Base-by-base conservation (phyloP, 2,113 vertebrate species). In the Alethe diademata region DNA sequence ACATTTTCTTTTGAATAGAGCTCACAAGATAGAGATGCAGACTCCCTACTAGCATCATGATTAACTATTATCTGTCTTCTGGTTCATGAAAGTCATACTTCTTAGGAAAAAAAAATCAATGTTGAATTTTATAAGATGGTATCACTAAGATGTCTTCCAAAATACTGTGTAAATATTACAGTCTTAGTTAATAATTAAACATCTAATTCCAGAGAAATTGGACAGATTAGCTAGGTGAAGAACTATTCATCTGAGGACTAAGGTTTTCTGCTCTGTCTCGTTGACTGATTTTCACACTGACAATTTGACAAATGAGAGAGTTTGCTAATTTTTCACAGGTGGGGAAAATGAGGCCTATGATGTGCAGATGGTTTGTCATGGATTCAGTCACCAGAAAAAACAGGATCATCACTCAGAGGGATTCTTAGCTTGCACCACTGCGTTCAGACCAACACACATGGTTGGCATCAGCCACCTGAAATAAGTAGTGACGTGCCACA, bases 261-360 rank as follows among this genome's bases (percentile, higher is more conserved):
- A 42, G 38, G 9, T 56, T 87, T 73, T 57, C 13, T 78, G 33
- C 14, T 69, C 50, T 66, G 62, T 24, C 38, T 67, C 74, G 8
- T n/a, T 88, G 56, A 70, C 51, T 80, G 48, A 81, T 94, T 94
- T 87, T 86, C 73, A 75, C 13, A 48, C 36, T 43, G 54, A 54
- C 42, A 43, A 9, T 85, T 70, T 94, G 87, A 87, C 43, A 90
- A 91, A 89, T 61, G 23, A 57, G 78, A 78, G 82, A 67, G 14
- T 78, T 73, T 9, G 18, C 38, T 79, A 62, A 70, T 88, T 85
- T 94, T 91, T 88, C 71, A 83, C 47, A 85, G 73, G 40, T 96
- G 54, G 19, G 12, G 33, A 76, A 88, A 72, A 42, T 43, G 42
- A 93, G 42, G 24, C 25, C 24, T 78, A 16, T 54, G 78, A 58